A percentile compares a stretch with the other conserved stretches of the same genome.
Evolutionary conservation across 2,797 vertebrate species (phyloP).

Genomic region (Alectoris magna): DNA sequence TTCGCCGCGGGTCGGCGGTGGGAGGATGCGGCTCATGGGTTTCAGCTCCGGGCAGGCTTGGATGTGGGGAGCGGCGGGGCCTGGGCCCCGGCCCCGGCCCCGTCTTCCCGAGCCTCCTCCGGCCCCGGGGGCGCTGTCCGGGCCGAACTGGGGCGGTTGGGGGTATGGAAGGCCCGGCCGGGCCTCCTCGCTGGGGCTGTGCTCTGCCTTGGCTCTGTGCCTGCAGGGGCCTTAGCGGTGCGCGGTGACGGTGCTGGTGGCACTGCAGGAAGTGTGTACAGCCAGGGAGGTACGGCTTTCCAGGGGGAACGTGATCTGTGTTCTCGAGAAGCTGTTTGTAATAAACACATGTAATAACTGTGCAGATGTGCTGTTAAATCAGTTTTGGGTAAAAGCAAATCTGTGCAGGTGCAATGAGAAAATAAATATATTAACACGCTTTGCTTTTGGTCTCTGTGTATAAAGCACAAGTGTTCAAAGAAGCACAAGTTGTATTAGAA

Average conservation of each 20-base stretch:
- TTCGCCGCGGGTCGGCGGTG: background rate
- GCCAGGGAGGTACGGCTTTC: background rate
- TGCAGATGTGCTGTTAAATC: fast-evolving
- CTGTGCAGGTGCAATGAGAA: background rate
- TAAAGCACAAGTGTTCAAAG: background rate
- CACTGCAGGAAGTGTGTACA: background rate
- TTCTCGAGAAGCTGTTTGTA: background rate
- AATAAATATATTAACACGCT: background rate
- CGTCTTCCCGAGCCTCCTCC: too few relatives aligned
- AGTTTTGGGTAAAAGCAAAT: background rate
- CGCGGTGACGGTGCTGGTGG: too few relatives aligned
- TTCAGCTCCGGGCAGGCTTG: background rate
- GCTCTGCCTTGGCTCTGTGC: background rate
- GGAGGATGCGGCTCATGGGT: background rate
- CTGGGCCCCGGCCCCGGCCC: too few relatives aligned
- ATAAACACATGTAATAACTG: fast-evolving
- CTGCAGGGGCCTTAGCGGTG: background rate
- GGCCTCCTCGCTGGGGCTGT: too few relatives aligned
- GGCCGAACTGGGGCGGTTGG: background rate
- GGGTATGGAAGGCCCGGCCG: background rate
- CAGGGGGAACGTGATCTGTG: background rate
- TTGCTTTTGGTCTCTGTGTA: background rate
- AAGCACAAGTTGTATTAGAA: background rate
- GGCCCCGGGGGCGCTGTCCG: background rate
- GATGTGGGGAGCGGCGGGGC: too few relatives aligned